Percentiles rank a stretch among this genome's conserved stretches.
Conservation (phyloP, 2,113 vertebrate genomes). For the Forbesichthys agassizii region DNA sequence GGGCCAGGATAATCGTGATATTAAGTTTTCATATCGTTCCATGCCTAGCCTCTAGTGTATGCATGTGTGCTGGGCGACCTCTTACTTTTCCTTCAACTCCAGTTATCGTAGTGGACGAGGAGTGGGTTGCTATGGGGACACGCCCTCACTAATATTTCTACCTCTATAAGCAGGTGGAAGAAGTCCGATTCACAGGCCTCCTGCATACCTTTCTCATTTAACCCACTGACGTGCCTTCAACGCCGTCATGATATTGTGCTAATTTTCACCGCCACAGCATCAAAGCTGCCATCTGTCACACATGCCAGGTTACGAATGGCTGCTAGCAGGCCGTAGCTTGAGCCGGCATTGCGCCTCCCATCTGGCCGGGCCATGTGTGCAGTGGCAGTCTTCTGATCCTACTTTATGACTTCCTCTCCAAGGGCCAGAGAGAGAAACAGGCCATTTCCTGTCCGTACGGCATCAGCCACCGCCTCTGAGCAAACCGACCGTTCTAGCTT, state of each 20-base stretch:
- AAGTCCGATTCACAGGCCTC: background rate
- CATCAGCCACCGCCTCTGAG: background rate
- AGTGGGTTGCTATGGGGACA: background rate
- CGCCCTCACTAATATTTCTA: background rate
- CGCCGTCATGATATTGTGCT: too few species aligned
- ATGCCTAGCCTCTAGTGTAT: too few species aligned
- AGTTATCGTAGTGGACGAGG: background rate
- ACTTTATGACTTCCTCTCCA: slow-evolving; percentile 67
- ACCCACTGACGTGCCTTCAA: background rate
- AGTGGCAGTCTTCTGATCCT: slow-evolving; percentile 54
- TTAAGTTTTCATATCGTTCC: too few species aligned
- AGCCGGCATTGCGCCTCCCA: slow-evolving; percentile 25
- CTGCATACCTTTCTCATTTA: background rate
- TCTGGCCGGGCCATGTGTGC: slow-evolving; percentile 23
- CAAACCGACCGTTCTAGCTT: background rate
- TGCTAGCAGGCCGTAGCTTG: slow-evolving; percentile 18
- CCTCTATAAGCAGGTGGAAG: too few species aligned
- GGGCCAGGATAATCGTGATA: too few species aligned
- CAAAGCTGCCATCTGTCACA: slow-evolving; percentile 1
- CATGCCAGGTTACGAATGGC: slow-evolving; percentile 4
- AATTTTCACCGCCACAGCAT: slow-evolving; percentile 1
- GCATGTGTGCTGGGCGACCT: slow-evolving; percentile 14
- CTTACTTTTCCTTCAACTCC: slow-evolving; percentile 23
- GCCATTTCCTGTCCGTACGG: slow-evolving; percentile 50
- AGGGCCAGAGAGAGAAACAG: slow-evolving; percentile 36